A percentile compares a stretch with the other conserved stretches of the same genome.
Evolutionary conservation across 2,113 vertebrate genomes (phyloP).

Genomic region (Centrocercus urophasianus): DNA sequence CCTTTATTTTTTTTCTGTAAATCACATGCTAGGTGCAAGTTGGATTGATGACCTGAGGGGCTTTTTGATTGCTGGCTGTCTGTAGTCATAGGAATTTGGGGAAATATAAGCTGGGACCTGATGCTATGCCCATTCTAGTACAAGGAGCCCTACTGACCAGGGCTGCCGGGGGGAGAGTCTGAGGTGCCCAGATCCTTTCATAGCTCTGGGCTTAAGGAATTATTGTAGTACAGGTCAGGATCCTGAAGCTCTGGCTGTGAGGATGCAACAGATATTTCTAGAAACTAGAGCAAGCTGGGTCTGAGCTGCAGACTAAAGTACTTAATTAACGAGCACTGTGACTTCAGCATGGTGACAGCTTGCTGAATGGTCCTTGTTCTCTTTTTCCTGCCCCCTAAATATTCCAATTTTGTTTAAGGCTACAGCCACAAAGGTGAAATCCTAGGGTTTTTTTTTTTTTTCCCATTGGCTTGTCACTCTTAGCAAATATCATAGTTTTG

Average conservation of each 20-base stretch:
- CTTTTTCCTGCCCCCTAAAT: background rate
- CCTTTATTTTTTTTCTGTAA: background rate
- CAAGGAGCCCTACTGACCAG: background rate
- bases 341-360: background rate
- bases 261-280: background rate
- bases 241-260: background rate
- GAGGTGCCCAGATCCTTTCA: background rate
- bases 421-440: constrained; percentile 37
- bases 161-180: background rate
- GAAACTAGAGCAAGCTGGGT: background rate
- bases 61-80: background rate
- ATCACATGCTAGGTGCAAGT: background rate
- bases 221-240: fast-evolving
- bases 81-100: background rate
- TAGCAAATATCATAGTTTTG: constrained; percentile 69
- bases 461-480: constrained; percentile 16
- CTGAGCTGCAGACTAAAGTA: background rate
- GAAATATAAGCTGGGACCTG: no score
- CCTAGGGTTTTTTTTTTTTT: background rate
- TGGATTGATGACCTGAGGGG: no score
- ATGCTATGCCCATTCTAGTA: fast-evolving
- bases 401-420: constrained; percentile 19
- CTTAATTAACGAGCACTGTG: background rate
- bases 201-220: background rate
- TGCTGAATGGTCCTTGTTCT: background rate